A percentile compares a stretch with the other conserved stretches of the same genome.
Conservation (phyloP, 2,888 invertebrate species). For the Orthonychiurus folsomi region DNA sequence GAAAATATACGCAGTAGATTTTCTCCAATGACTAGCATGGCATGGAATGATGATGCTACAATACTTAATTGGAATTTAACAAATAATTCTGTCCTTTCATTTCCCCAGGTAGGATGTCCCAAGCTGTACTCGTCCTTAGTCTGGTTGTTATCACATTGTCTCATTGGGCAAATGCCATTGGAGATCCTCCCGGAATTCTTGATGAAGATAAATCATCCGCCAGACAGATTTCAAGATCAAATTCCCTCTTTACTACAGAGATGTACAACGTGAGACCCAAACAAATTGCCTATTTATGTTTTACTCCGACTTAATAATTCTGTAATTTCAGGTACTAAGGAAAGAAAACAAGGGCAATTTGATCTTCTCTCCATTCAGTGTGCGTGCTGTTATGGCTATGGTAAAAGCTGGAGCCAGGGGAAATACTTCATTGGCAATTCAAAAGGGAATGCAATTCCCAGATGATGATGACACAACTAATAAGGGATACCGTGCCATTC, state of each 20-base stretch:
- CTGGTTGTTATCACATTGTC: not conserved
- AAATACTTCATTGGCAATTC: conserved; percentile 25
- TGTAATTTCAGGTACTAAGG: not conserved
- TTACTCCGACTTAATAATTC: too few species aligned
- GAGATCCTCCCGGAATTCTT: not conserved
- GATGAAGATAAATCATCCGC: not conserved
- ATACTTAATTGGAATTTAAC: too few species aligned
- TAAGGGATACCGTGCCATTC: conserved; percentile 25
- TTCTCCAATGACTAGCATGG: too few species aligned
- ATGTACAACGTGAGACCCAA: not conserved
- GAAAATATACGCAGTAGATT: too few species aligned
- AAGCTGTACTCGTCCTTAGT: too few species aligned
- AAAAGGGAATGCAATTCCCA: conserved; percentile 25
- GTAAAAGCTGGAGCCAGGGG: conserved; percentile 34
- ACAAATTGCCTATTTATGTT: too few species aligned
- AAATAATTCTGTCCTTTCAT: too few species aligned
- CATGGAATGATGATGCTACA: too few species aligned
- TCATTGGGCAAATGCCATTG: not conserved
- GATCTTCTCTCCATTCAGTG: conserved; percentile 35
- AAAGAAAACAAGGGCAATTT: conserved; percentile 18
- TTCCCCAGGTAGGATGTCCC: too few species aligned
- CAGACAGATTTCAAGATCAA: not conserved
- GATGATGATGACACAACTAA: conserved; percentile 19
- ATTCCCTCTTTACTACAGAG: not conserved
- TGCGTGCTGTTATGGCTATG: conserved; percentile 36